A percentile compares a stretch with the other conserved stretches of the same genome.
Evolutionary conservation across 2,888 invertebrate genomes (phyloP).

Genomic region (Oegoconia quadripuncta): DNA sequence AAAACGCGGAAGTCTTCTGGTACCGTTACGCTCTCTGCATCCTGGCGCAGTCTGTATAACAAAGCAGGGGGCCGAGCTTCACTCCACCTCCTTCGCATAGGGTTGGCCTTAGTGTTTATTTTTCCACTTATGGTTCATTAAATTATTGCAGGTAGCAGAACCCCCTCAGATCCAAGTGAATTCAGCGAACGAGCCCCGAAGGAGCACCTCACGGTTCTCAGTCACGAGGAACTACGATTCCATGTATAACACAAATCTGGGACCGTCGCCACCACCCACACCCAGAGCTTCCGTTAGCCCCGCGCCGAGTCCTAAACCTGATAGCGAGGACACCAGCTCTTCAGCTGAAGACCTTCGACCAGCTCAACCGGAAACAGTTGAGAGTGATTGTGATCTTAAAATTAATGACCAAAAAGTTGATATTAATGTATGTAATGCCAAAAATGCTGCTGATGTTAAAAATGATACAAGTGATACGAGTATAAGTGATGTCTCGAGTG

Average conservation of each 20-base stretch:
- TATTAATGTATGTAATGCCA: constrained; percentile 5
- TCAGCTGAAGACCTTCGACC: neutral
- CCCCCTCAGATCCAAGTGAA: constrained; percentile 74
- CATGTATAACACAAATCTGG: constrained; percentile 44
- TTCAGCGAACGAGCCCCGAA: constrained; percentile 79
- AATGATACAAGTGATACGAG: constrained; percentile 3
- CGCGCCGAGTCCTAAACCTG: constrained; percentile 5
- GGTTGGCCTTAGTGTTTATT: no score
- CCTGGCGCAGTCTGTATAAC: no score
- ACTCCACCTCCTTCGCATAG: no score
- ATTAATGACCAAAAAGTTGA: neutral
- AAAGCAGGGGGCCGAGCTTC: no score
- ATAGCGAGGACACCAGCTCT: constrained; percentile 3
- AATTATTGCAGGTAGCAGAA: constrained; percentile 49
- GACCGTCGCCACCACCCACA: constrained; percentile 31
- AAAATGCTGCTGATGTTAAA: constrained; percentile 12
- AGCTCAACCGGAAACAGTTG: neutral
- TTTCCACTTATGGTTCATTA: neutral
- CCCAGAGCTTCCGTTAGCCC: constrained; percentile 19
- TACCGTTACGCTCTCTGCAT: no score
- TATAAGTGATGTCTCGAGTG: constrained; percentile 1
- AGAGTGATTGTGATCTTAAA: neutral
- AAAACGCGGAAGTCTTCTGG: no score
- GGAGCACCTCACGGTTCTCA: constrained; percentile 60
- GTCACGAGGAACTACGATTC: constrained; percentile 68